Base-by-base conservation (phyloP, 2,797 vertebrate genomes). In the Clarias laeviceps region DNA sequence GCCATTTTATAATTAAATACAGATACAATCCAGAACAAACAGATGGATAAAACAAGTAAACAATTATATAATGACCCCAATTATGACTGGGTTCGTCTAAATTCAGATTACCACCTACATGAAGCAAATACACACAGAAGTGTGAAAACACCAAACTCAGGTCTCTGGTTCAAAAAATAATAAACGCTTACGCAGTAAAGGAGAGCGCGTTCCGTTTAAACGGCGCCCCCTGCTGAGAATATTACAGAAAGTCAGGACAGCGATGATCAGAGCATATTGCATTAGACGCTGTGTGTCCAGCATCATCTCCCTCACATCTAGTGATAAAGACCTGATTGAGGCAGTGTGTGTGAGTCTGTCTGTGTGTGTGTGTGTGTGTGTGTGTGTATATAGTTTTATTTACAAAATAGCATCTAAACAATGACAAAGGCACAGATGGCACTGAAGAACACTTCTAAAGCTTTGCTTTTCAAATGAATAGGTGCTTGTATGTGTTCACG, bases 251-350 rank as follows among this genome's bases (percentile, higher is more conserved):
- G 68, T 82, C 80, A 80, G 82, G 32, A 82, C 77, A 85, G 84
- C 27, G 66, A 73, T 77, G 56, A 83, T 37, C 68, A 79, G 79
- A 84, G 82, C 45, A 65, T 88, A 84, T 86, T 80, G 87, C 74
- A 85, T 15, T 80, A 27, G 86, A 81, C 57, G 61, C 66, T 83
- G 32, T 83, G 24, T 79, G 83, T 91, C 86, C 92, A 91, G 89
- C 88, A 89, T 89, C 88, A 89, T 89, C 29, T 27, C 34, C 77
- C 45, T 84, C 81, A 78, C 54, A 86, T 85, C 79, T 50, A 74
- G 82, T 62, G 84, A 64, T 66, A 40, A 83, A 83, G 72, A 56
- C 73, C 79, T 56, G 79, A 89, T 83, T 89, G 81, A 85, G 84
- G 86, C 86, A 83, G 70, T 86, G 83, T 68, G 69, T 84, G n/a